Base-by-base conservation (phyloP, 2,888 invertebrate genomes). In the Strigamia crassipes region DNA sequence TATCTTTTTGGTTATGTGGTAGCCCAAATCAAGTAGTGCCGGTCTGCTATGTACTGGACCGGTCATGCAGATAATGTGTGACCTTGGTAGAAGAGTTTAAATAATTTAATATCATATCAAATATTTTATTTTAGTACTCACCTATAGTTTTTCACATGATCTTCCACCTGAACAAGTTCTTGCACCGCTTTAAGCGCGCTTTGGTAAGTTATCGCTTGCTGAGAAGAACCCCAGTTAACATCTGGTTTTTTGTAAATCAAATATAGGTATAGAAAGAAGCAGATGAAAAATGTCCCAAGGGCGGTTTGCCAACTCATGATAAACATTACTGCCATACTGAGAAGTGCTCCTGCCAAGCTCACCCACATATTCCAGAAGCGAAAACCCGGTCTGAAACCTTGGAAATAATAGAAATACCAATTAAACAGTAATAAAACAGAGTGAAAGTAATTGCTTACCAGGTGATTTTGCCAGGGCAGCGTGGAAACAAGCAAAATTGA, bases 321-420 rank as follows among this genome's bases (percentile, higher is more conserved):
- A 85, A 90, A 90, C 90, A 90, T 90, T 81, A 90, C 89, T 81
- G 85, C 87, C 23, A 89, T 84, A 81, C 86, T 86, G 1, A 86
- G 77, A 13, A 87, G 41, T 5, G 95, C 94, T 0, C 96, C 97
- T 79, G 91, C 86, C 80, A 97, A 89, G 82, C 96, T 96, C 34
- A 96, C 85, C 96, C 96, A 97, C 83, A 92, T 93, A 89, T 96
- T 97, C 90, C 96, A 97, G 88, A 93, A 97, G 73, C 86, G 86
- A 84, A 88, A 88, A 66, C 85, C 85, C 12, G 88, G 88, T 18
- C 88, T 86, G 84, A 89, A 88, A 34, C 88, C 88, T 87, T 82
- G 9, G 83, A 79, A 38, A 82, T 12, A 66, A 46, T 46, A 12
- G 27, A 34, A 6, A 78, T 34, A 0, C 12, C 6, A 13, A 13